Conservation (phyloP, 2,113 vertebrate genomes). For the Xiphophorus maculatus region DNA sequence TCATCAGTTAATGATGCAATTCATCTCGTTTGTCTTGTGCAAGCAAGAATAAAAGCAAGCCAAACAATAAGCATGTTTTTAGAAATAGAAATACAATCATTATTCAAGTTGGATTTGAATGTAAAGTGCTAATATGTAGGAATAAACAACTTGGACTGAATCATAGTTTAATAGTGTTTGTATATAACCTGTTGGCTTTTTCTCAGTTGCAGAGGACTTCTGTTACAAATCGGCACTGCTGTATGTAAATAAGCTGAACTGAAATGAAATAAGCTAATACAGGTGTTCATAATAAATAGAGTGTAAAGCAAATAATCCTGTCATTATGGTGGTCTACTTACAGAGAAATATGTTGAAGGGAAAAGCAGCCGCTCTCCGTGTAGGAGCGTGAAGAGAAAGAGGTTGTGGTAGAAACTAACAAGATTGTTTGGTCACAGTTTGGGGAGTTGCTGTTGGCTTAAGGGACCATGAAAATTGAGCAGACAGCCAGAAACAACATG, state of each 20-base stretch:
- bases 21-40: too few species aligned
- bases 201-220: too few species aligned
- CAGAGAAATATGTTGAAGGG: slow-evolving; percentile 1
- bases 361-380: slow-evolving; percentile 15
- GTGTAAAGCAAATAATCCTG: slow-evolving; percentile 24
- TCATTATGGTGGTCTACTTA: not conserved
- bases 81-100: too few species aligned
- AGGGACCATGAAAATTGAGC: slow-evolving; percentile 48
- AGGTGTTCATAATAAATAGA: not conserved
- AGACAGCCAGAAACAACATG: slow-evolving; percentile 48
- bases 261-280: too few species aligned
- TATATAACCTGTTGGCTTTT: too few species aligned
- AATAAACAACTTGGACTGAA: not conserved
- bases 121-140: not conserved
- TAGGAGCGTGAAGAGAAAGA: slow-evolving; percentile 8
- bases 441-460: slow-evolving; percentile 44
- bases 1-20: too few species aligned
- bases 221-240: too few species aligned
- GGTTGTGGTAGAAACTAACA: slow-evolving; percentile 50
- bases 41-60: too few species aligned
- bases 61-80: too few species aligned
- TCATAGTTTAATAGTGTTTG: too few species aligned
- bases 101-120: too few species aligned
- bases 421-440: slow-evolving; percentile 69
- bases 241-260: too few species aligned